Base-by-base conservation (phyloP, 1,140 invertebrate species). In the Micrasema minimum region DNA sequence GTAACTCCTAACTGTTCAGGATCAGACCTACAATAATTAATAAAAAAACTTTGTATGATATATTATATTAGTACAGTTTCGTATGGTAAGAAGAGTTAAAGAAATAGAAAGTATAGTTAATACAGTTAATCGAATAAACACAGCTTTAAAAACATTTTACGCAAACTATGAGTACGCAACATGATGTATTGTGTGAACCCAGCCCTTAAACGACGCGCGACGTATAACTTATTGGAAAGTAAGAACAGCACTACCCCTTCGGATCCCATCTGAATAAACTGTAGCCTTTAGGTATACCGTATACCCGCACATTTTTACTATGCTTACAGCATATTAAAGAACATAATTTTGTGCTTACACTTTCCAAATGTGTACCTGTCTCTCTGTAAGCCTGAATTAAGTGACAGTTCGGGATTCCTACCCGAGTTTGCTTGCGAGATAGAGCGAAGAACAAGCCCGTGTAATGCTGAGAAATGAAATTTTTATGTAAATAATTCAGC, bases 281-380 rank as follows among this genome's bases (percentile, higher is more conserved):
- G 38, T 67, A 64, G 66, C 53, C 51, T 48, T 59, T n/a, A 46
- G 14, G 46, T 31, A 61, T 66, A 67, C 70, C 31, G 46, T 31
- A 61, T 66, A 67, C 70, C 31, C 64, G 45, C 70, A 45, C 55
- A 72, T 72, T 67, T 72, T 72, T 72, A 59, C 64, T 51, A 46
- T 71, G 70, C 70, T 72, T 62, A 72, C 70, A 67, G 26, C 70
- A 72, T 72, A 67, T 72, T 72, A 72, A 72, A 66, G 70, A 62
- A 72, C 70, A 72, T 72, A 67, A 72, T 72, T 72, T 72, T 72
- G 51, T 72, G 70, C 65, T 72, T 67, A 72, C 65, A 51, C 43
- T 53, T 55, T 20, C 51, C 22, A 16, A 65, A n/a, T n/a, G 70
- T 66, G 51, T 67, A 66, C 64, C 62, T 67, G 70, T 61, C 65